Evolutionary conservation across 2,797 vertebrate genomes (phyloP).

Genomic region (Anomalospiza imberbis): DNA sequence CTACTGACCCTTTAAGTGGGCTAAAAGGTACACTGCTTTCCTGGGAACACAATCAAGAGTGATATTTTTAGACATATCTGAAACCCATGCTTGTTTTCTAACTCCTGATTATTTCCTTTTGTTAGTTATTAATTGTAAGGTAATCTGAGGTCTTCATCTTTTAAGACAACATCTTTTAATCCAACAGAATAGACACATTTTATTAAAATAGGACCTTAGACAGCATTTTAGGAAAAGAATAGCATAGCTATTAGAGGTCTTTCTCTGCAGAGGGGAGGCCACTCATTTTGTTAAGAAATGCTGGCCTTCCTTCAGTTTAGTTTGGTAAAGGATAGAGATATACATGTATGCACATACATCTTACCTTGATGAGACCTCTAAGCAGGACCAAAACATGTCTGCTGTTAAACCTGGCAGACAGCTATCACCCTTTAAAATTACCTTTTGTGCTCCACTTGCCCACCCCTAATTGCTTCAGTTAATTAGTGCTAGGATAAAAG

Average conservation of each 20-base stretch:
- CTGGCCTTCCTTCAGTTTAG: not conserved
- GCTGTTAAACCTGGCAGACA: not conserved
- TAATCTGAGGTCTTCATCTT: not conserved
- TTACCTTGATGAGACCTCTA: not conserved
- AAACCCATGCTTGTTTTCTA: not conserved
- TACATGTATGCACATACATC: not conserved
- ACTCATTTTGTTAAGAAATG: not conserved
- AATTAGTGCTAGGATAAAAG: not conserved
- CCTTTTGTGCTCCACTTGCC: not conserved
- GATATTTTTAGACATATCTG: not conserved
- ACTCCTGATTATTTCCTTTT: not conserved
- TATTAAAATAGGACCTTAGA: not conserved
- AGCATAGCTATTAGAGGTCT: not conserved
- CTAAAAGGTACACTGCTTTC: not conserved
- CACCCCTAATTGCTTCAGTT: not conserved
- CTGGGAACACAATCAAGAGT: not conserved
- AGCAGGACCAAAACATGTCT: not conserved
- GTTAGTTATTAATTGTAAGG: not conserved
- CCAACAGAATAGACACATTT: not conserved
- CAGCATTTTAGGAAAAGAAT: not conserved
- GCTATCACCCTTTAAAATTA: not conserved
- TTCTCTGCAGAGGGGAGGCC: not conserved
- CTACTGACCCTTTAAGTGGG: not conserved
- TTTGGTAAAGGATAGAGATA: not conserved
- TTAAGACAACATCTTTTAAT: not conserved